Percentiles rank a stretch among this genome's conserved stretches.
Conservation (phyloP, 2,113 vertebrate species). For the Megaleporinus macrocephalus region DNA sequence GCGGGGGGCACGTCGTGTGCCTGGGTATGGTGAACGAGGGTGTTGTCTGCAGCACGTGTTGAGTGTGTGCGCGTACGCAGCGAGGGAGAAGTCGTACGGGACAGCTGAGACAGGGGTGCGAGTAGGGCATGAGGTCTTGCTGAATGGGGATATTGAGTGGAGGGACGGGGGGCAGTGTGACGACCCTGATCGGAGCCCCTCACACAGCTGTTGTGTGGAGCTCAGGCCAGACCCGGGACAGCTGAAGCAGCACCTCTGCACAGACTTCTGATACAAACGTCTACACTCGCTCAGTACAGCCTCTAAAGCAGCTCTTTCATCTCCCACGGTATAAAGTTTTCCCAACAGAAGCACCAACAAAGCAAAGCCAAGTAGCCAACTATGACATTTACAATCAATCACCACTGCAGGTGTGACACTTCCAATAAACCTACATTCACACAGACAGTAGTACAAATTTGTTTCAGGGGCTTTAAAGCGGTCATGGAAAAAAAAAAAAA, state of each 20-base stretch:
- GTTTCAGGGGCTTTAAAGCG: too few species aligned
- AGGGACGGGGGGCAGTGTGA: background rate
- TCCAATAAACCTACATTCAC: too few species aligned
- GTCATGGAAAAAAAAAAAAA: too few species aligned
- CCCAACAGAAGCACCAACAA: background rate
- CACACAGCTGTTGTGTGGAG: slow-evolving; percentile 43
- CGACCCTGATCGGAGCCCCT: slow-evolving; percentile 28
- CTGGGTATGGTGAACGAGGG: slow-evolving; percentile 27
- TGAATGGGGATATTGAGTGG: slow-evolving; percentile 49
- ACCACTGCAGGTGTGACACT: background rate
- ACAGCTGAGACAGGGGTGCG: slow-evolving; percentile 48
- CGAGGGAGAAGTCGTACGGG: background rate
- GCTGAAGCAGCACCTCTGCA: slow-evolving; percentile 52
- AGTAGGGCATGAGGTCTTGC: background rate
- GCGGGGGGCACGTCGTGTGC: slow-evolving; percentile 64
- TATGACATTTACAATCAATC: background rate
- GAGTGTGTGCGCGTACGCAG: slow-evolving; percentile 31
- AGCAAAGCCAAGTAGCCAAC: background rate
- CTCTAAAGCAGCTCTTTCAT: background rate
- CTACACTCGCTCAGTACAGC: background rate
- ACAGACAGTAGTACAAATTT: too few species aligned
- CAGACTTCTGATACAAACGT: slow-evolving; percentile 5
- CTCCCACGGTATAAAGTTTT: background rate
- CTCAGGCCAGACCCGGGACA: slow-evolving; percentile 20
- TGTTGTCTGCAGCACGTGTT: slow-evolving; percentile 12